Evolutionary conservation across 2,888 invertebrate species (phyloP).

Genomic region (Taenaris catops): DNA sequence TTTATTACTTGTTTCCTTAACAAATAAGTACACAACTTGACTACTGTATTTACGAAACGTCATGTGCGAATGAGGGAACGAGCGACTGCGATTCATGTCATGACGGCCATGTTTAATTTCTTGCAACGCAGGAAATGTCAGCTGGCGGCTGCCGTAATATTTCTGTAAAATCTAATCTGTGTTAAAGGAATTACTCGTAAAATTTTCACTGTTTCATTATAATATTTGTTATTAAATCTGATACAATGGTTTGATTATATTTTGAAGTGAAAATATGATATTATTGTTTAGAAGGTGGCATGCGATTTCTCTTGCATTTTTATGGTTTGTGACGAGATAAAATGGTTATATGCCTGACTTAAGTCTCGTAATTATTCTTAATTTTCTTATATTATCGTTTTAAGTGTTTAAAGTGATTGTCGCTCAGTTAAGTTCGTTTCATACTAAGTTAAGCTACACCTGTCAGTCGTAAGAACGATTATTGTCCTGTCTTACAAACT

Average conservation of each 20-base stretch:
- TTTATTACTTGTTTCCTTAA: not conserved
- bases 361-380: conserved; percentile 51
- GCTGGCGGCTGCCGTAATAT: conserved; percentile 69
- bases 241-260: conserved; percentile 35
- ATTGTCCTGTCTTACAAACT: conserved; percentile 38
- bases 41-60: conserved; percentile 41
- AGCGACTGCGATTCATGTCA: conserved; percentile 33
- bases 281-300: conserved; percentile 64
- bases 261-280: conserved; percentile 64
- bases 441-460: conserved; percentile 36
- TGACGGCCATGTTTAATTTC: conserved; percentile 76
- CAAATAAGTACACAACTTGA: conserved; percentile 11
- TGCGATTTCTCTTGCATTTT: conserved; percentile 75
- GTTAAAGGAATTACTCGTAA: conserved; percentile 45
- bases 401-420: conserved; percentile 54
- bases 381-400: conserved; percentile 53
- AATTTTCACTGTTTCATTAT: conserved; percentile 41
- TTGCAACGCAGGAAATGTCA: conserved; percentile 79
- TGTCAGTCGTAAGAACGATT: conserved; percentile 41
- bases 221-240: conserved; percentile 32
- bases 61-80: conserved; percentile 51
- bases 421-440: conserved; percentile 42
- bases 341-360: conserved; percentile 53
- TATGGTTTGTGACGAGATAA: conserved; percentile 73
- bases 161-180: conserved; percentile 60